Evolutionary conservation across 2,113 vertebrate species (phyloP).

Genomic region (Calyptommatus sinebrachiatus): DNA sequence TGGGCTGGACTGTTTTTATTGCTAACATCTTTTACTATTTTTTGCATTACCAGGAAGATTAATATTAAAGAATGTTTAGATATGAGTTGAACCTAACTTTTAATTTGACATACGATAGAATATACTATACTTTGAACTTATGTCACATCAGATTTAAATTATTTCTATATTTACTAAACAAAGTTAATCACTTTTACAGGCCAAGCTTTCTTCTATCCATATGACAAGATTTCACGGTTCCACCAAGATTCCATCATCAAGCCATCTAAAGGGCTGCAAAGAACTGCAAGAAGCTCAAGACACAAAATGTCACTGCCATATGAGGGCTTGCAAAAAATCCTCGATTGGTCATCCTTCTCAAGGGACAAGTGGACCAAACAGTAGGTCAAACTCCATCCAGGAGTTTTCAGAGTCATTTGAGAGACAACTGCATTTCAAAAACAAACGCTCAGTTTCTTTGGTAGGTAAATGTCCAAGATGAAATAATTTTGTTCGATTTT

Average conservation of each 20-base stretch:
- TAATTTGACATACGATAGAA: not conserved
- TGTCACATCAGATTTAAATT: not conserved
- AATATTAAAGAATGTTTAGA: not conserved
- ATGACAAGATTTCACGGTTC: slow-evolving; percentile 69
- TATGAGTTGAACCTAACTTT: not conserved
- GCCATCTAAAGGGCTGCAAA: slow-evolving; percentile 60
- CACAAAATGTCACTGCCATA: slow-evolving; percentile 55
- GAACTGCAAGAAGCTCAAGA: slow-evolving; percentile 75
- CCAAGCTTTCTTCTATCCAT: slow-evolving; percentile 78
- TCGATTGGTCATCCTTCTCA: slow-evolving; percentile 67
- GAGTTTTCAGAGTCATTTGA: slow-evolving; percentile 82
- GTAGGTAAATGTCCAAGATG: slow-evolving; percentile 64
- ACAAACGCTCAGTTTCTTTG: slow-evolving; percentile 71
- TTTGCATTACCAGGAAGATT: not conserved
- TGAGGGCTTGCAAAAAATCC: slow-evolving; percentile 66
- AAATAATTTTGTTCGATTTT: no score
- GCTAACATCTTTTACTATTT: no score
- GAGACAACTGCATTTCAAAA: slow-evolving; percentile 75
- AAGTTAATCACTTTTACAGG: slow-evolving; percentile 63
- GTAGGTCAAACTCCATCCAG: slow-evolving; percentile 74
- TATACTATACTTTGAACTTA: not conserved
- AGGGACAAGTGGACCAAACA: slow-evolving; percentile 62
- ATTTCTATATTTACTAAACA: slow-evolving; percentile 1
- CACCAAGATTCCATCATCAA: slow-evolving; percentile 63
- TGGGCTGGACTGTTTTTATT: no score